These are phyloP conservation scores for Lucifuga dentata DNA, from an alignment of 2,113 vertebrate species.

Conservation along the genomic window DNA sequence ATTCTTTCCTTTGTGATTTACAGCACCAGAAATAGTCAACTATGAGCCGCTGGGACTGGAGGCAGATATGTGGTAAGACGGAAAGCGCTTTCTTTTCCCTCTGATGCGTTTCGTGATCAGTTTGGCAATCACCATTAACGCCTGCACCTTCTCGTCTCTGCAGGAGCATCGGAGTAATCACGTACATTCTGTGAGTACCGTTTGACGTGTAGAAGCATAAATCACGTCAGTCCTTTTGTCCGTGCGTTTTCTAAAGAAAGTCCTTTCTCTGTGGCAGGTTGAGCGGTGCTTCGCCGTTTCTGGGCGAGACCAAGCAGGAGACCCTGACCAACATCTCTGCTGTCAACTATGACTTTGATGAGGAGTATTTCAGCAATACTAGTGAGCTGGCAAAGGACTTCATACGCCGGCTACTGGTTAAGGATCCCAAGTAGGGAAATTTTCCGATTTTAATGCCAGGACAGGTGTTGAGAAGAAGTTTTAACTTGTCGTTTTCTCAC, in stretches of 20 bases:
- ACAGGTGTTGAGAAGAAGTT: neutral
- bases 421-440: constrained; percentile 92
- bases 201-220: neutral
- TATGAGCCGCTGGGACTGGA: constrained; percentile 96
- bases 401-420: constrained; percentile 94
- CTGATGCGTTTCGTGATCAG: neutral
- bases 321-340: constrained; percentile 97
- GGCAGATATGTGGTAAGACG: constrained; percentile 97
- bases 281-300: constrained; percentile 94
- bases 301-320: constrained; percentile 98
- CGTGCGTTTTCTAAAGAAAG: constrained; percentile 1
- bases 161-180: constrained; percentile 98
- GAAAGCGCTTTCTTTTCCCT: neutral
- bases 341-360: constrained; percentile 97
- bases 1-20: constrained; percentile 47
- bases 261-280: constrained; percentile 77
- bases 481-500: constrained; percentile 2
- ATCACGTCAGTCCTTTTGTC: neutral
- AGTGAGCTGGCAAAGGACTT: constrained; percentile 98
- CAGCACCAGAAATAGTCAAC: constrained; percentile 98
- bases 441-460: neutral
- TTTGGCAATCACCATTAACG: constrained; percentile 32
- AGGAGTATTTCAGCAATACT: constrained; percentile 97
- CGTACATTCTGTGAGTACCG: constrained; percentile 94
- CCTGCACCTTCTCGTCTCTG: constrained; percentile 18